These are phyloP conservation scores for Hemaris fuciformis DNA, from an alignment of 2,888 invertebrate genomes.

Conservation along the genomic window DNA sequence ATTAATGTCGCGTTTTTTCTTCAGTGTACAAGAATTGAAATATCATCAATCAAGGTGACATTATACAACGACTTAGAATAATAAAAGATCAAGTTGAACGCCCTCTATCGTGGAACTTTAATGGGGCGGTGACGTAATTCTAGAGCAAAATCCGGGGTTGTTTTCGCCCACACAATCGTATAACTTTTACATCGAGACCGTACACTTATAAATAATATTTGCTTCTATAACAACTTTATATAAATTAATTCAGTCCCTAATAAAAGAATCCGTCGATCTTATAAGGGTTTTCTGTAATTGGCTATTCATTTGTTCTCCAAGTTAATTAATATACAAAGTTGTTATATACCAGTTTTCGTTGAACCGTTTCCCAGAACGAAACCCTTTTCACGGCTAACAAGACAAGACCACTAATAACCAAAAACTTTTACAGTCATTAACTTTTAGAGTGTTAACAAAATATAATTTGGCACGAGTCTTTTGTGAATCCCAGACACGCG, in stretches of 20 bases:
- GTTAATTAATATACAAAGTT: neutral
- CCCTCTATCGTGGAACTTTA: constrained; percentile 32
- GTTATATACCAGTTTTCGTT: neutral
- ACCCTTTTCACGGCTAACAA: constrained; percentile 3
- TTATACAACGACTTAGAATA: constrained; percentile 24
- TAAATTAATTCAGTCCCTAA: neutral
- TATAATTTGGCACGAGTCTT: neutral
- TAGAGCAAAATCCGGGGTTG: constrained; percentile 36
- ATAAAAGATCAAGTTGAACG: constrained; percentile 44
- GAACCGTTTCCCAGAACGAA: neutral
- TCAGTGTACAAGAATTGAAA: constrained; percentile 25
- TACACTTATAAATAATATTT: neutral
- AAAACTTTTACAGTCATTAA: neutral
- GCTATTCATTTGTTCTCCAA: neutral
- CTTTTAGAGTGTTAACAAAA: neutral
- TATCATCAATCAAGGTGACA: constrained; percentile 41
- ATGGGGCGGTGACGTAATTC: constrained; percentile 37
- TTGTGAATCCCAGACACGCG: neutral
- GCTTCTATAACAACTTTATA: neutral
- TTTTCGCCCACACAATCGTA: constrained; percentile 27
- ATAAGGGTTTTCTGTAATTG: no score
- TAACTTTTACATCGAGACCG: no score
- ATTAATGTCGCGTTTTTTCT: constrained; percentile 28
- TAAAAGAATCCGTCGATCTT: neutral
- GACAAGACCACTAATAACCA: neutral